Conservation (phyloP, 2,888 invertebrate genomes). For the Cynaeus angustus region DNA sequence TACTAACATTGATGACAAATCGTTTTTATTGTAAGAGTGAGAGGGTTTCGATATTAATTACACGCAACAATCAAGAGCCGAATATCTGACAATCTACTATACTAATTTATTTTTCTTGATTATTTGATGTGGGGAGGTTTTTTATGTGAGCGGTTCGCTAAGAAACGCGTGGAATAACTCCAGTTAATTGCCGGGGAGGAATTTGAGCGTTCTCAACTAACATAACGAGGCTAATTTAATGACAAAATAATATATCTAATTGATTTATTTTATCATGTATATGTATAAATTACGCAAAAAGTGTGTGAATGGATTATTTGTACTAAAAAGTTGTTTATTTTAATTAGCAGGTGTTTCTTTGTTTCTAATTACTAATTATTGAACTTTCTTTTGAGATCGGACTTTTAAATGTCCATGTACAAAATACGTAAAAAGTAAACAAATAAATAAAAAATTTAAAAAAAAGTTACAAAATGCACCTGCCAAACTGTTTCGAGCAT, state of each 20-base stretch:
- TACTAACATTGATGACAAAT: slow-evolving; percentile 41
- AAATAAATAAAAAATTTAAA: not conserved
- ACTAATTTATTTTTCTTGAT: slow-evolving; percentile 47
- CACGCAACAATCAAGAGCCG: slow-evolving; percentile 39
- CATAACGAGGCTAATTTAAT: slow-evolving; percentile 44
- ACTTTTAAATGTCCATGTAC: not conserved
- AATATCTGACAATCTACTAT: slow-evolving; percentile 26
- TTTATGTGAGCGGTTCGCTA: slow-evolving; percentile 21
- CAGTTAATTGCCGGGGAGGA: slow-evolving; percentile 41
- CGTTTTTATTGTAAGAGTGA: slow-evolving; percentile 38
- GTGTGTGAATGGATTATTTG: slow-evolving; percentile 39
- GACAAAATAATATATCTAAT: slow-evolving; percentile 42
- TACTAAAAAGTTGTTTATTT: slow-evolving; percentile 19
- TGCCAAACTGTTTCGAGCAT: too few species aligned
- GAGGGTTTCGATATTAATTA: slow-evolving; percentile 43
- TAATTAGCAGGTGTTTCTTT: slow-evolving; percentile 35
- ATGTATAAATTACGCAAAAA: slow-evolving; percentile 34
- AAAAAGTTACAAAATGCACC: not conserved
- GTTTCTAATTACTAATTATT: slow-evolving; percentile 8
- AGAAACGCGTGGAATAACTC: slow-evolving; percentile 35
- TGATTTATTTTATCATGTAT: slow-evolving; percentile 42
- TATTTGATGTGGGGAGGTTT: slow-evolving; percentile 32
- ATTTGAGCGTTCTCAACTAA: slow-evolving; percentile 35
- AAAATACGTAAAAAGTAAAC: not conserved
- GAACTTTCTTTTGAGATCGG: slow-evolving; percentile 1